A percentile compares a stretch with the other conserved stretches of the same genome.
phyloP scores from a whole-genome alignment of 2,797 vertebrate species.

The Dendrocincla tyrannina region DNA sequence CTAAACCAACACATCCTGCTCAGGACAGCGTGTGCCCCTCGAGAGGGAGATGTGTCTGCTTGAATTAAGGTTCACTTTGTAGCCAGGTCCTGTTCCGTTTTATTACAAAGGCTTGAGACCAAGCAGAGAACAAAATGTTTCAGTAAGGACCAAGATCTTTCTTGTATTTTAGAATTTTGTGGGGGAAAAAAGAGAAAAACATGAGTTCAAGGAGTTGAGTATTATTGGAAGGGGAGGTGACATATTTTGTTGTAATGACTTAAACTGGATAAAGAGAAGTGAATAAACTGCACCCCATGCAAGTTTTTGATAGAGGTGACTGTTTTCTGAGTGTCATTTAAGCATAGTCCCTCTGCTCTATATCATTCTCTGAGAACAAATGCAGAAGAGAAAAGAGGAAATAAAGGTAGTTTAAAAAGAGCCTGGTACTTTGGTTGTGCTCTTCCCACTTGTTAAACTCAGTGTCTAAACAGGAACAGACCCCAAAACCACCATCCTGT shows the following conservation, averaged over 20 bases:
- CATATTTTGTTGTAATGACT: background rate
- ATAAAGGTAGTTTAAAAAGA: background rate
- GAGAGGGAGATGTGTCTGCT: background rate
- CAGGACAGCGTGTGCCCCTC: background rate
- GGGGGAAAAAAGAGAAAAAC: too few species aligned
- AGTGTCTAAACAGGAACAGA: background rate
- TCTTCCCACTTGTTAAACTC: background rate
- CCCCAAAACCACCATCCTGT: background rate
- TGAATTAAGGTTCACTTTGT: background rate
- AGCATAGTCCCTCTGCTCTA: background rate
- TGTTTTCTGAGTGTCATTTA: background rate
- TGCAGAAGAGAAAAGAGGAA: background rate
- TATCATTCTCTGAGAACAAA: background rate
- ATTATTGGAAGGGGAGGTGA: fast-evolving
- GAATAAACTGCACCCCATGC: background rate
- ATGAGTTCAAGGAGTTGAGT: background rate
- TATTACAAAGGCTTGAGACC: background rate
- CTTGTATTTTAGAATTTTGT: background rate
- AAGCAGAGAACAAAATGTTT: background rate
- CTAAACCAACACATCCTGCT: background rate
- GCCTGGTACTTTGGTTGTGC: background rate
- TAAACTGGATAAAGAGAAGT: background rate
- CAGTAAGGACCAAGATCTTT: background rate
- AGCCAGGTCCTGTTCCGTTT: background rate
- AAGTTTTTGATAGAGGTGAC: background rate